Conservation (phyloP, 2,113 vertebrate species). For the Hiodon alosoides region DNA sequence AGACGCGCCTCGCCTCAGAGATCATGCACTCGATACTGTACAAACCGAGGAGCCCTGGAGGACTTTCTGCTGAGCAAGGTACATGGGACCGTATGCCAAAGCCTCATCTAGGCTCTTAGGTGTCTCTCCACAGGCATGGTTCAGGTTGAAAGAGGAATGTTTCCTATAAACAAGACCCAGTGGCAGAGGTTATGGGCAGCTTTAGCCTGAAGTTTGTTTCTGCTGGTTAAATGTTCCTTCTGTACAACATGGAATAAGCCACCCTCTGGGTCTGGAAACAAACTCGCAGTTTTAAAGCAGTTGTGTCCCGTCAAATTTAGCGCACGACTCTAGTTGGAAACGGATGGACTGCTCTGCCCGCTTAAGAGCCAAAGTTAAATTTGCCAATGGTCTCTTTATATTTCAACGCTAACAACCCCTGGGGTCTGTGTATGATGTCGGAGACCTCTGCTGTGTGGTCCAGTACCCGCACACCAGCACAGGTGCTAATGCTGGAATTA, state of each 20-base stretch:
- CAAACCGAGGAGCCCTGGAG: slow-evolving; percentile 19
- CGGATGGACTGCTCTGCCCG: no score
- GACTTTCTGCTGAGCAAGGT: slow-evolving; percentile 20
- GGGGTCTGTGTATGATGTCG: background rate
- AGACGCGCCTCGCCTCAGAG: background rate
- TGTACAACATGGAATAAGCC: slow-evolving; percentile 1
- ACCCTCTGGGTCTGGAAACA: background rate
- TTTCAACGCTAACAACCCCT: no score
- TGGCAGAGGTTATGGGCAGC: slow-evolving; percentile 9
- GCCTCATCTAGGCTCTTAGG: slow-evolving; percentile 33
- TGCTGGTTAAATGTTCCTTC: slow-evolving; percentile 13
- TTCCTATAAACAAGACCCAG: slow-evolving; percentile 33
- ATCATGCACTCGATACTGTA: background rate
- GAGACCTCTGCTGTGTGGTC: background rate
- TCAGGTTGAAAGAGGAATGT: slow-evolving; percentile 31
- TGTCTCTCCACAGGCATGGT: slow-evolving; percentile 34
- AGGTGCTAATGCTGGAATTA: background rate
- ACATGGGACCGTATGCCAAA: slow-evolving; percentile 13
- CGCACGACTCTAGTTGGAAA: background rate
- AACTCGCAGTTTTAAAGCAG: background rate
- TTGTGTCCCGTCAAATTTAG: background rate
- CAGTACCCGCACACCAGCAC: background rate
- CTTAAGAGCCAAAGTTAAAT: no score
- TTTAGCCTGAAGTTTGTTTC: slow-evolving; percentile 16
- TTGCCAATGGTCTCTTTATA: no score